A percentile compares a stretch with the other conserved stretches of the same genome.
These are phyloP conservation scores for Eudasyphora cyanicolor DNA, from an alignment of 2,888 invertebrate species.

Conservation along the genomic window DNA sequence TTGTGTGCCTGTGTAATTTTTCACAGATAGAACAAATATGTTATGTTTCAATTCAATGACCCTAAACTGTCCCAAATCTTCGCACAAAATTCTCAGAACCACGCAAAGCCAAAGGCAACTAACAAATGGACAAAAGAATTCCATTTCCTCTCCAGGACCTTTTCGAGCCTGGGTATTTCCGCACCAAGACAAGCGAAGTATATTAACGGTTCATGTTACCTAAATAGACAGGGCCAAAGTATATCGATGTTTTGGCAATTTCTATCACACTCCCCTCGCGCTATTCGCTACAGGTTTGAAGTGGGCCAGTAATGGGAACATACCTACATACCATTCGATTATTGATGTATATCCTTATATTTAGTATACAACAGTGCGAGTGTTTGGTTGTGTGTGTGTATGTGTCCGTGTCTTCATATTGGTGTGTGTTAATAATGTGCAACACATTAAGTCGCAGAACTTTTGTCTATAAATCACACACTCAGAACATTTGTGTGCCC, in stretches of 20 bases:
- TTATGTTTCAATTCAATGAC: background rate
- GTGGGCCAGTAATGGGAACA: background rate
- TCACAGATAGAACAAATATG: background rate
- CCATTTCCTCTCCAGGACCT: conserved; percentile 4
- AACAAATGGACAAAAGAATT: conserved; percentile 23
- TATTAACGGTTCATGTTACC: conserved; percentile 74
- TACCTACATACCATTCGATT: background rate
- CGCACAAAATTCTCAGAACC: background rate
- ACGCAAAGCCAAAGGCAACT: conserved; percentile 20
- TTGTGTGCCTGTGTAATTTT: too few species aligned
- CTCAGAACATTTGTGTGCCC: conserved; percentile 59
- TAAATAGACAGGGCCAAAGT: conserved; percentile 77
- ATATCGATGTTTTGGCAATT: conserved; percentile 74
- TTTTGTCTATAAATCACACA: conserved; percentile 69
- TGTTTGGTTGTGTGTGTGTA: background rate
- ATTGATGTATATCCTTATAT: background rate
- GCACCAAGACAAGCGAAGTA: conserved; percentile 67
- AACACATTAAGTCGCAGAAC: conserved; percentile 77
- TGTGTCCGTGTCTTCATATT: background rate
- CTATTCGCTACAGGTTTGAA: background rate
- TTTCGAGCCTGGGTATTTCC: background rate
- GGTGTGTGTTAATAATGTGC: conserved; percentile 74
- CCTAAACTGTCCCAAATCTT: background rate
- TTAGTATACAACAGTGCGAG: too few species aligned
- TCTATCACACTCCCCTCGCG: background rate